Percentiles rank a stretch among this genome's conserved stretches.
Evolutionary conservation across 2,113 vertebrate genomes (phyloP).

Genomic region (Pungitius pungitius): DNA sequence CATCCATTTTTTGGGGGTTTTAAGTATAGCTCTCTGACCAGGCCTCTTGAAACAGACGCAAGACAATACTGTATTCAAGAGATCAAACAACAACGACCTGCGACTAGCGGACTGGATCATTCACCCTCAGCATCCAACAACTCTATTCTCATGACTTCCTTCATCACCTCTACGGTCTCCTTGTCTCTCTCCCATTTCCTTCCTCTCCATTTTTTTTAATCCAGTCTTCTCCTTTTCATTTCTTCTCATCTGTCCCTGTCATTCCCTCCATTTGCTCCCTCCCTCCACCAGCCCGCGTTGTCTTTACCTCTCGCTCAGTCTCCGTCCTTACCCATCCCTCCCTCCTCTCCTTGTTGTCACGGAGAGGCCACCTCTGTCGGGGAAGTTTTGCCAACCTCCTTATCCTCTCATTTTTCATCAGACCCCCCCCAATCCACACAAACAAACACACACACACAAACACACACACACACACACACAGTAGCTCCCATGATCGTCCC

Average conservation of each 20-base stretch:
- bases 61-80: not conserved
- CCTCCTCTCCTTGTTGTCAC: constrained; percentile 61
- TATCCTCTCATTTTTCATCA: constrained; percentile 79
- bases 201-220: constrained; percentile 43
- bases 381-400: constrained; percentile 77
- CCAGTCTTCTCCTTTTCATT: constrained; percentile 56
- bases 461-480: constrained; percentile 8
- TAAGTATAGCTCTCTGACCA: not conserved
- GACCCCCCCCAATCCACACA: constrained; percentile 39
- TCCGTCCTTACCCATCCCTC: constrained; percentile 42
- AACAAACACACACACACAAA: constrained; percentile 50
- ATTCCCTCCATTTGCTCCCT: constrained; percentile 69
- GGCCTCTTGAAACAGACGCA: not conserved
- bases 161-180: not conserved
- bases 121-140: constrained; percentile 3
- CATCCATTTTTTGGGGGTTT: not conserved
- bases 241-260: constrained; percentile 72
- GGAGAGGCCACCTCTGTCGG: constrained; percentile 59
- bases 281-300: constrained; percentile 48
- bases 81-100: constrained; percentile 9
- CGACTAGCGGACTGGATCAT: not conserved
- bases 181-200: not conserved
- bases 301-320: constrained; percentile 61
- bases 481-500: constrained; percentile 60
- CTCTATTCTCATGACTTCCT: constrained; percentile 8